Conservation (phyloP, 2,888 invertebrate genomes). For the Eristalis arbustorum region DNA sequence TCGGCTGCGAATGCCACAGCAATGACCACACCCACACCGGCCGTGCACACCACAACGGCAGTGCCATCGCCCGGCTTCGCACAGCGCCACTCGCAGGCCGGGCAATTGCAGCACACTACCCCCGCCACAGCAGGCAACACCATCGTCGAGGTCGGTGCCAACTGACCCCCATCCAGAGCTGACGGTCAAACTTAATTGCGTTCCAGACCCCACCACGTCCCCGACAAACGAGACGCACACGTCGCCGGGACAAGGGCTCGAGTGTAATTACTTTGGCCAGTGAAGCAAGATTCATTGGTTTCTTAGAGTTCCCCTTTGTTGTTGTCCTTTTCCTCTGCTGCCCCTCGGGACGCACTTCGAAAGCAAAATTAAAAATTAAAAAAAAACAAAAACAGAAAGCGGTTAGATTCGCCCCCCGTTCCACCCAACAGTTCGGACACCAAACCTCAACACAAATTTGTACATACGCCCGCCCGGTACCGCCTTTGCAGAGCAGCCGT, state of each 20-base stretch:
- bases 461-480: neutral
- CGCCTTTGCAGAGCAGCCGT: slow-evolving; percentile 23
- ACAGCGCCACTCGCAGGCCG: slow-evolving; percentile 42
- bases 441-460: neutral
- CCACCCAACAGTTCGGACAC: neutral
- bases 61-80: slow-evolving; percentile 26
- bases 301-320: slow-evolving; percentile 33
- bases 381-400: neutral
- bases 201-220: slow-evolving; percentile 41
- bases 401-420: neutral
- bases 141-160: slow-evolving; percentile 30
- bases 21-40: slow-evolving; percentile 74
- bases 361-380: neutral
- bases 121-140: slow-evolving; percentile 23
- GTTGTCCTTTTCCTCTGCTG: neutral
- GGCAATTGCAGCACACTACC: slow-evolving; percentile 39
- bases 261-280: slow-evolving; percentile 40
- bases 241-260: slow-evolving; percentile 37
- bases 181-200: slow-evolving; percentile 53
- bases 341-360: neutral
- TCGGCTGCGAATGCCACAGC: slow-evolving; percentile 72
- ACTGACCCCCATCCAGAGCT: slow-evolving; percentile 54
- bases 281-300: slow-evolving; percentile 46
- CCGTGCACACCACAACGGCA: slow-evolving; percentile 63
- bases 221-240: slow-evolving; percentile 17